Percentiles rank a stretch among this genome's conserved stretches.
Conservation (phyloP, 2,797 vertebrate species). For the Tenualosa ilisha region DNA sequence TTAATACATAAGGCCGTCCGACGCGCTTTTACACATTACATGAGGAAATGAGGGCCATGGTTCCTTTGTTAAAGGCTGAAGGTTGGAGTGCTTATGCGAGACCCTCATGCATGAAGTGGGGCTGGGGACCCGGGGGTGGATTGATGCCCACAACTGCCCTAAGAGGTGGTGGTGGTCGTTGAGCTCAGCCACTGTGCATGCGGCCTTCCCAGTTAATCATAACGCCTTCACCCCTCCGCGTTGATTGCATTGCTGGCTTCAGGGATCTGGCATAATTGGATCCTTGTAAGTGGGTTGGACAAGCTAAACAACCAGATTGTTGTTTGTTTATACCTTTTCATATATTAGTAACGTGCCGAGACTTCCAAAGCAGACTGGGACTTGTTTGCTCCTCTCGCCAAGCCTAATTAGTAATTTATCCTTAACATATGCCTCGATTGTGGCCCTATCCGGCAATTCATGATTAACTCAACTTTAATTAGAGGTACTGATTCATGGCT, state of each 20-base stretch:
- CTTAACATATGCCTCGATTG: conserved; percentile 85
- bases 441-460: conserved; percentile 81
- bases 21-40: conserved; percentile 48
- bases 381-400: conserved; percentile 73
- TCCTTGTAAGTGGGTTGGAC: conserved; percentile 86
- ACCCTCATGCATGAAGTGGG: conserved; percentile 3
- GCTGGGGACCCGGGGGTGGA: conserved; percentile 51
- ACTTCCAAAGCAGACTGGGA: conserved; percentile 82
- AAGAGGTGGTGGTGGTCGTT: conserved; percentile 65
- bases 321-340: conserved; percentile 89
- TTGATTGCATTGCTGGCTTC: conserved; percentile 83
- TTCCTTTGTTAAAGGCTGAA: conserved; percentile 50
- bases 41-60: conserved; percentile 22
- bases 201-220: conserved; percentile 82
- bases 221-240: conserved; percentile 75
- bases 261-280: conserved; percentile 87
- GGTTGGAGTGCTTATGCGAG: conserved; percentile 11
- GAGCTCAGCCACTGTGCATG: conserved; percentile 69
- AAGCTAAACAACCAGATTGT: conserved; percentile 87
- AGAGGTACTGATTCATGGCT: conserved; percentile 75
- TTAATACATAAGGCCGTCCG: conserved; percentile 60
- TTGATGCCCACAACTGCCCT: conserved; percentile 65
- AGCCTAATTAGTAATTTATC: conserved; percentile 85
- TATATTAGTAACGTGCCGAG: conserved; percentile 84
- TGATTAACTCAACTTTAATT: conserved; percentile 85